Percentiles rank a stretch among this genome's conserved stretches.
phyloP scores from a whole-genome alignment of 2,113 vertebrate species.

The Malaclemys terrapin region DNA sequence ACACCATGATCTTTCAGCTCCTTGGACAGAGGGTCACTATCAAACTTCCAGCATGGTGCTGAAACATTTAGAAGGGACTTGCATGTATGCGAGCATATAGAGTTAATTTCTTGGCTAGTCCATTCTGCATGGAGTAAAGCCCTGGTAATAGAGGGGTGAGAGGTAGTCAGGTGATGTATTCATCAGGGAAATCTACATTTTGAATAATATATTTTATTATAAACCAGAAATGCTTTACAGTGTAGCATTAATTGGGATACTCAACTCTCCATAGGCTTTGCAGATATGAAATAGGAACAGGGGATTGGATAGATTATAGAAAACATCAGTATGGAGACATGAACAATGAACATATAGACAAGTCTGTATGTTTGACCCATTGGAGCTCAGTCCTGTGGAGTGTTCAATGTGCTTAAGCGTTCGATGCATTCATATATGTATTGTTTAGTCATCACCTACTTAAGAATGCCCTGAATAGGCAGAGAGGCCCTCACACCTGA shows the following conservation, averaged over 20 bases:
- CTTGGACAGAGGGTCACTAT: background rate
- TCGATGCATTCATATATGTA: background rate
- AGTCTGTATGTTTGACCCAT: background rate
- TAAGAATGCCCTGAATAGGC: rapidly evolving
- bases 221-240: background rate
- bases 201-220: background rate
- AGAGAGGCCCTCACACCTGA: background rate
- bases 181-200: background rate
- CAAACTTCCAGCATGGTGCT: background rate
- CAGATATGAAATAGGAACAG: background rate
- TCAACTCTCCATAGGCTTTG: background rate
- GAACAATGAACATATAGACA: background rate
- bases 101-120: background rate
- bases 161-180: background rate
- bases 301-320: background rate
- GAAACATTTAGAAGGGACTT: background rate
- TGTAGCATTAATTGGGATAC: background rate
- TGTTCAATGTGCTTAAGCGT: background rate
- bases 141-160: background rate
- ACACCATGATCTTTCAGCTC: constrained; percentile 1
- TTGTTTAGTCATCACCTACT: background rate
- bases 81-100: background rate
- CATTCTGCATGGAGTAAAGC: background rate
- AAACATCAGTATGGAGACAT: background rate
- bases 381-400: background rate